Conservation (phyloP, 2,888 invertebrate genomes). For the Protophormia terraenovae region DNA sequence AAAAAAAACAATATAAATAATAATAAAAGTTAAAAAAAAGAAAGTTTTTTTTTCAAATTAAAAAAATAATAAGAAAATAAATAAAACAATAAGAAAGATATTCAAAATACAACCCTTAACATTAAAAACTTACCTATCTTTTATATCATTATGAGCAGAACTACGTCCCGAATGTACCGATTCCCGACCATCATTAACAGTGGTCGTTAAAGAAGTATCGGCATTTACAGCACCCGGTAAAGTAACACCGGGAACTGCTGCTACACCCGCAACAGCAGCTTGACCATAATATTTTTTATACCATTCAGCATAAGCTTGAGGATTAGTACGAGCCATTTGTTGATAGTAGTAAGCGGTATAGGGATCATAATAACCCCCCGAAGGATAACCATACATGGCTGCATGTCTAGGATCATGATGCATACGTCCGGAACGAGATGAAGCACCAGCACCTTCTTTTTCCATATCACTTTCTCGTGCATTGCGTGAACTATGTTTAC, state of each 20-base stretch:
- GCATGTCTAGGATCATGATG: slow-evolving; percentile 73
- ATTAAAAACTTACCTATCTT: slow-evolving; percentile 83
- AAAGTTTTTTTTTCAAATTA: too few relatives aligned
- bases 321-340: slow-evolving; percentile 89
- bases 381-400: slow-evolving; percentile 72
- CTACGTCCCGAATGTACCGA: slow-evolving; percentile 92
- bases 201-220: slow-evolving; percentile 54
- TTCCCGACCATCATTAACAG: slow-evolving; percentile 85
- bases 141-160: slow-evolving; percentile 86
- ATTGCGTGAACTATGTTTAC: slow-evolving; percentile 79
- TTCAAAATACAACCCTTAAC: slow-evolving; percentile 10
- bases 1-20: not conserved
- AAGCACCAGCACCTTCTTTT: slow-evolving; percentile 74
- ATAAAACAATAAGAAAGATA: slow-evolving; percentile 9
- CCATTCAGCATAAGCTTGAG: slow-evolving; percentile 89
- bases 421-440: slow-evolving; percentile 64
- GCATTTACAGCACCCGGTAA: slow-evolving; percentile 68
- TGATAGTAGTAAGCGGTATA: slow-evolving; percentile 88
- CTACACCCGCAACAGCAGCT: slow-evolving; percentile 66
- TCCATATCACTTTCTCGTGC: slow-evolving; percentile 78
- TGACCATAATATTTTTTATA: slow-evolving; percentile 87
- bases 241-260: slow-evolving; percentile 34
- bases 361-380: slow-evolving; percentile 82
- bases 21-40: not conserved
- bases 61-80: slow-evolving; percentile 16